Evolutionary conservation across 92 coral and sea anemone species (phyloP), one percentile per base, ranked within the genome.

Genomic region (Phenganax marumi): DNA sequence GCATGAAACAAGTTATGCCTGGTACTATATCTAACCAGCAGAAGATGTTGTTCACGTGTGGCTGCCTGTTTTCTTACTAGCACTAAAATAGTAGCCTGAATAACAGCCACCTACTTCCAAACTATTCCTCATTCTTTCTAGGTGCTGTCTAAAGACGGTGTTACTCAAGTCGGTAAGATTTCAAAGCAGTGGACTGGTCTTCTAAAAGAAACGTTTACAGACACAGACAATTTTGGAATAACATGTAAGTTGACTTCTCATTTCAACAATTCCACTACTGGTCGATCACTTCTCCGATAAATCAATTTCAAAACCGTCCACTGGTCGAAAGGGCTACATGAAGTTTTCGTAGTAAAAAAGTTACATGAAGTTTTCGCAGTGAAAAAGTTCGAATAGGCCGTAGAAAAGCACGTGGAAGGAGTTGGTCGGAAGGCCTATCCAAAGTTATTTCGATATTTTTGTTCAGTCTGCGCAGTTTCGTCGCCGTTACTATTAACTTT

Each of bases 171-270:
- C 14, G 99, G 99, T 6, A 92, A 89, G 88, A 88, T 96, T 53
- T 87, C 99, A 54, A 96, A 96, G 75, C 99, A 96, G 86, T 96
- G 99, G 99, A n/a, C 90, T 14, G 99, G 99, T 10, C 76, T 96
- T 3, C 93, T 72, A 10, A 96, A 80, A 88, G 97, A 96, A 69
- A 87, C 90, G 46, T 96, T 96, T 65, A 96, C 99, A 53, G 99
- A 96, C 69, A 90, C 99, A 7, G 99, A 96, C 80, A 96, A 96
- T 89, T 96, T 96, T 87, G 99, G 99, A 60, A 88, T 96, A 23
- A 87, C 99, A 68, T 96, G 99, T 96, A 84, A 86, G 97, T 73
- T 50, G 25, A 33, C 17, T 56, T 56, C 63, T 56, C 21, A 56
- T 56, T 56, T 14, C 17, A 21, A 14, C 21, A 56, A 56, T 56